Percentiles rank a stretch among this genome's conserved stretches.
Conservation (phyloP, 2,797 vertebrate species). For the Hephaestus fuliginosus region DNA sequence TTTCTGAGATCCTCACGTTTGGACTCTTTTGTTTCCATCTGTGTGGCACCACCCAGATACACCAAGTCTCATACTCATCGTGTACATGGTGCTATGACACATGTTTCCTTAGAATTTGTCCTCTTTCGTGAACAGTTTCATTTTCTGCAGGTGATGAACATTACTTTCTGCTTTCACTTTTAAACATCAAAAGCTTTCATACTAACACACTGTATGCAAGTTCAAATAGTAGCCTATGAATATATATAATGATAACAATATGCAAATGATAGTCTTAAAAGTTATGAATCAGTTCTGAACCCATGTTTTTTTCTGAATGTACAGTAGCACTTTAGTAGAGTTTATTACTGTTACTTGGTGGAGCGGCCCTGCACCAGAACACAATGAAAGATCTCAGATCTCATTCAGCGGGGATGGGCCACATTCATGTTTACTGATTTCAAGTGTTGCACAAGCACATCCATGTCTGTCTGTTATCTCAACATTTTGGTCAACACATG, state of each 20-base stretch:
- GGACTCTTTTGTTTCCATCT: not conserved
- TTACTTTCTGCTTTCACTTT: not conserved
- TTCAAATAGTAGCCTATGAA: no score
- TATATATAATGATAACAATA: not conserved
- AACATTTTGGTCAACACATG: not conserved
- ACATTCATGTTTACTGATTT: not conserved
- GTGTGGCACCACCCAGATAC: no score
- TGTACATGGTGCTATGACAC: not conserved
- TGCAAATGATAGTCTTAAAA: not conserved
- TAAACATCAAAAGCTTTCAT: not conserved
- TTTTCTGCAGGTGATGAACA: not conserved
- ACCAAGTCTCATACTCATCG: not conserved
- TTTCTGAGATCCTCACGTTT: not conserved
- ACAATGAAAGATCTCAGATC: not conserved
- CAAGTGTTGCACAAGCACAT: not conserved
- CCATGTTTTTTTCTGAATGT: not conserved
- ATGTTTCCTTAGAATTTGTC: not conserved
- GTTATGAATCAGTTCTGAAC: not conserved
- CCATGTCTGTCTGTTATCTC: not conserved
- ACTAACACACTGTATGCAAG: not conserved
- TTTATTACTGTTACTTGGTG: not conserved
- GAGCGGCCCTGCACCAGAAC: not conserved
- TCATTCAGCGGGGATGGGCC: not conserved
- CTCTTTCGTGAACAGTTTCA: not conserved
- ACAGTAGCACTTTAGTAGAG: not conserved